A percentile compares a stretch with the other conserved stretches of the same genome.
Conservation (phyloP, 2,888 invertebrate species). For the Griposia aprilina region DNA sequence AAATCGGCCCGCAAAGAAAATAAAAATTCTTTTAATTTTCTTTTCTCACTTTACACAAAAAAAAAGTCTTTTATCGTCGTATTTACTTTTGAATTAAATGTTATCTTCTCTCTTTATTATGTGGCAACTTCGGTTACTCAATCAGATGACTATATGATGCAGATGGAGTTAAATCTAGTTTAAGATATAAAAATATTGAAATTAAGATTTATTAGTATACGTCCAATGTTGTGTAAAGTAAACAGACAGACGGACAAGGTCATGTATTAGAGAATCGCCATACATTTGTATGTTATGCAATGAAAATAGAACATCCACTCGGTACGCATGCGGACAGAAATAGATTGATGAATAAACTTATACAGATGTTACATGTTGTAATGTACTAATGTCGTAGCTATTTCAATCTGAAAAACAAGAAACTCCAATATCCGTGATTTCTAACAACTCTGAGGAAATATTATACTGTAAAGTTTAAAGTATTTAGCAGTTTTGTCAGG, state of each 20-base stretch:
- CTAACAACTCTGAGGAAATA: too few species aligned
- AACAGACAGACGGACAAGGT: constrained; percentile 53
- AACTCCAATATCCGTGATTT: neutral
- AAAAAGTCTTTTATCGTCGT: neutral
- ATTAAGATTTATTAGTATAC: constrained; percentile 18
- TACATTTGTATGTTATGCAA: constrained; percentile 37
- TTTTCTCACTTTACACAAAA: too few species aligned
- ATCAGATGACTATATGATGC: neutral
- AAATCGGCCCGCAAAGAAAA: too few species aligned
- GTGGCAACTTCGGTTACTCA: neutral
- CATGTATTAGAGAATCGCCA: constrained; percentile 32
- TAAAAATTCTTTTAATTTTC: too few species aligned
- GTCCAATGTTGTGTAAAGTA: constrained; percentile 36
- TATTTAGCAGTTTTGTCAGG: too few species aligned
- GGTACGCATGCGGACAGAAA: constrained; percentile 24
- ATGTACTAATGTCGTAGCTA: neutral
- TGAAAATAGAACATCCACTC: constrained; percentile 46
- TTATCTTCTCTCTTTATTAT: neutral
- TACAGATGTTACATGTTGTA: constrained; percentile 2
- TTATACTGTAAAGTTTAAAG: too few species aligned
- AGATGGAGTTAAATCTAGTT: constrained; percentile 25
- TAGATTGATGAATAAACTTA: constrained; percentile 6
- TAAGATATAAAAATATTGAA: constrained; percentile 7
- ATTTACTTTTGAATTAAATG: neutral
- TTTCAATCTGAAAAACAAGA: neutral